A percentile compares a stretch with the other conserved stretches of the same genome.
These are phyloP conservation scores for Gymnopithys bicolor DNA, from an alignment of 2,797 vertebrate genomes.

Conservation along the genomic window DNA sequence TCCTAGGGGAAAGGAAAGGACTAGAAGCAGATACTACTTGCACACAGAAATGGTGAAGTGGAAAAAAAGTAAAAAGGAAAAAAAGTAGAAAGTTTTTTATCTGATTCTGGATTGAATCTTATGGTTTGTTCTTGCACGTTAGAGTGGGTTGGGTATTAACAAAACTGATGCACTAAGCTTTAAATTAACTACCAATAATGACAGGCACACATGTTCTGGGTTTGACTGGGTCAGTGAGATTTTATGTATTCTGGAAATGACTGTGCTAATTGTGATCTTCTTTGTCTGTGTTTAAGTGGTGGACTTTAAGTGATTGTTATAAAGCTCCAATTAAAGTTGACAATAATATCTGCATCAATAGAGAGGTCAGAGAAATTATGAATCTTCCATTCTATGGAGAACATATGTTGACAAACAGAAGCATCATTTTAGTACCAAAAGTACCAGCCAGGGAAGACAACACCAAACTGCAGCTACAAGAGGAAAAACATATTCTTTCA, in stretches of 20 bases:
- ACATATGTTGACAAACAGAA: neutral
- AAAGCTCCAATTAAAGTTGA: neutral
- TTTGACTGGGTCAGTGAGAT: neutral
- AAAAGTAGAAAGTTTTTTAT: neutral
- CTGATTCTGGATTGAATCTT: neutral
- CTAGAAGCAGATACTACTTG: neutral
- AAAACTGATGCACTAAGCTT: neutral
- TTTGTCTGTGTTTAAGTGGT: neutral
- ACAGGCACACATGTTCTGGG: accelerated
- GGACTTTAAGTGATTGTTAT: neutral
- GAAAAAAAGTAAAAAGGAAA: neutral
- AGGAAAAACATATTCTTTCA: neutral
- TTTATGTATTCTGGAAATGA: neutral
- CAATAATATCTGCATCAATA: neutral
- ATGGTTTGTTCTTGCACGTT: neutral
- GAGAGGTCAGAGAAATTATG: neutral
- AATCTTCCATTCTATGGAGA: neutral
- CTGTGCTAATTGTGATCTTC: neutral
- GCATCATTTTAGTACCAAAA: neutral
- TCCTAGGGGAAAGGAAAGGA: neutral
- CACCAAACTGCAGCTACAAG: neutral
- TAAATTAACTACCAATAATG: neutral
- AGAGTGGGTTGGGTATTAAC: neutral
- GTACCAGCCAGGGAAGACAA: neutral
- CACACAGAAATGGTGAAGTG: neutral